Base-by-base conservation (phyloP, 2,888 invertebrate species). In the Amiota minor region DNA sequence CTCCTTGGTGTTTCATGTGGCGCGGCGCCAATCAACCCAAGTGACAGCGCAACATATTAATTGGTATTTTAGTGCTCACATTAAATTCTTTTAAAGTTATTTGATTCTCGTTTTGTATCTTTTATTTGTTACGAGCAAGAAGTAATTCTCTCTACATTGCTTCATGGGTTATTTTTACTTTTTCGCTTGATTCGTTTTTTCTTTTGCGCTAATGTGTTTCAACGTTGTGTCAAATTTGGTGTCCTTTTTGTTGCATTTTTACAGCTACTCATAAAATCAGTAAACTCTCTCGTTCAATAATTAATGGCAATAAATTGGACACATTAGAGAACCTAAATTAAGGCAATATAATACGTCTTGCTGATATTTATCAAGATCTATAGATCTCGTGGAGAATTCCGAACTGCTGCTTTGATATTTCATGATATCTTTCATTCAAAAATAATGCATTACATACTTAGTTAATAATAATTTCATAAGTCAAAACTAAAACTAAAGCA, bases 1-100 rank as follows among this genome's bases (percentile, higher is more conserved):
- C 50, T 14, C 23, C 53, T 20, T 14, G 20, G 35, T 35, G 35
- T 9, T 16, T 50, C 67, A 68, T 68, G 67, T 68, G 67, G 67
- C 53, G 67, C 67, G 50, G 50, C 47, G 53, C 70, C 59, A 70
- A 70, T 70, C 64, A 50, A 47, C 50, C 45, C 62, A 55, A 56
- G 62, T 71, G 71, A 71, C 71, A 71, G 49, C 45, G 64, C 23
- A 56, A 62, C 61, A 71, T 62, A 71, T 71, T 71, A 71, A 71
- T 71, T 71, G 71, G 71, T 61, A 50, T 62, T 71, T 71, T 62
- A 71, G 64, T 64, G 71, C 64, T 62, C 50, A 45, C 71, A 64
- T 71, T 62, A 71, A 71, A 71, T 71, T 62, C 62, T 35, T 71
- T 71, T 71, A 49, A 64, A 23, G 64, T 47, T 53, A 62, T 62